These are phyloP conservation scores for Pimpla rufipes DNA, from an alignment of 2,888 invertebrate species.

Conservation along the genomic window DNA sequence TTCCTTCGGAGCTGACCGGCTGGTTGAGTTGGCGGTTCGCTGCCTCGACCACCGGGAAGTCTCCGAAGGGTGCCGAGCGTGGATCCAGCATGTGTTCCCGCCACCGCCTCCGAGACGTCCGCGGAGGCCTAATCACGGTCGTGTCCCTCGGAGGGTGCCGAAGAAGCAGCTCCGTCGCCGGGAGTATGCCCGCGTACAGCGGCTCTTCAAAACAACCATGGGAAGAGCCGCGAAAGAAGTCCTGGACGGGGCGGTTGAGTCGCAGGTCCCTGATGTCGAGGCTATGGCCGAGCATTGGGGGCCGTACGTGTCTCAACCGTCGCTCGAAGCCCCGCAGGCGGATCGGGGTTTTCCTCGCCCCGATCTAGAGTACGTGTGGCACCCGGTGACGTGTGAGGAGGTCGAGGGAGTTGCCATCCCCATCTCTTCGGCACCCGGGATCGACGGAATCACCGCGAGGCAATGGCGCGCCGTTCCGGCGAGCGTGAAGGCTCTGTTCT, in stretches of 20 bases:
- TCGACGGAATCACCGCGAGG: too few relatives aligned
- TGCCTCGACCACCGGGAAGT: neutral
- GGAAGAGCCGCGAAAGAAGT: constrained; percentile 50
- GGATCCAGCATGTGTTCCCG: constrained; percentile 87
- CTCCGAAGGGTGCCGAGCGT: constrained; percentile 80
- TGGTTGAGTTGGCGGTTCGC: neutral
- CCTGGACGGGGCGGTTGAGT: constrained; percentile 53
- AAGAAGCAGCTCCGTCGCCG: constrained; percentile 89
- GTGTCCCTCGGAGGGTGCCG: constrained; percentile 89
- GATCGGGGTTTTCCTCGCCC: too few relatives aligned
- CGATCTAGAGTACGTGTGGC: too few relatives aligned
- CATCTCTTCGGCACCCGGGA: too few relatives aligned
- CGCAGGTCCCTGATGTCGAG: constrained; percentile 29
- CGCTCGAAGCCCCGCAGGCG: too few relatives aligned
- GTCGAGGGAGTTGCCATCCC: too few relatives aligned
- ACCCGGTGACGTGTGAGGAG: too few relatives aligned
- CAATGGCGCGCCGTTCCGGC: too few relatives aligned
- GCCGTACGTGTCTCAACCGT: too few relatives aligned
- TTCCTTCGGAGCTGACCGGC: constrained; percentile 73
- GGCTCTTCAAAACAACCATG: constrained; percentile 50
- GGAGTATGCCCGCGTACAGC: constrained; percentile 73
- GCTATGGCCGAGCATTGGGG: too few relatives aligned
- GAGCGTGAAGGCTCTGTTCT: too few relatives aligned
- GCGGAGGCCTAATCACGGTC: constrained; percentile 88
- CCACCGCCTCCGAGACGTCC: neutral